These are phyloP conservation scores for Drosophila pachea DNA, from an alignment of 1,140 invertebrate species.

Conservation along the genomic window DNA sequence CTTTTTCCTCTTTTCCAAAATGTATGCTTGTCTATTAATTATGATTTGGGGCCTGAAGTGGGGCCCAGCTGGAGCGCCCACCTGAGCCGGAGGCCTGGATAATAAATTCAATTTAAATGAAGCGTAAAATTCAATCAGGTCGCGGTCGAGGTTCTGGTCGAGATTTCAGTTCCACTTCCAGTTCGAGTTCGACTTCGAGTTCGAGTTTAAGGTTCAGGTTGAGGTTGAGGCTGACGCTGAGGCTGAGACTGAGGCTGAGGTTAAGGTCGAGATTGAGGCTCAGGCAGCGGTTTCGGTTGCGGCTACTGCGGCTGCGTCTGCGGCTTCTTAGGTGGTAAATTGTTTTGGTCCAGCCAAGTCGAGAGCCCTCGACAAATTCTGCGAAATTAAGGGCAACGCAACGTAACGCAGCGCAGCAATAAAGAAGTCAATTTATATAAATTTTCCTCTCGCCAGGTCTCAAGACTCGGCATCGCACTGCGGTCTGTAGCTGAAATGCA, in stretches of 20 bases:
- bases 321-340: conserved; percentile 74
- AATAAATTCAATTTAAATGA: conserved; percentile 78
- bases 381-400: conserved; percentile 57
- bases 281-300: conserved; percentile 6
- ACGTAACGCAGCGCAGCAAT: conserved; percentile 55
- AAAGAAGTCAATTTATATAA: conserved; percentile 76
- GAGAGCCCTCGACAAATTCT: conserved; percentile 51
- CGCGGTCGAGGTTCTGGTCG: conserved; percentile 39
- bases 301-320: conserved; percentile 60
- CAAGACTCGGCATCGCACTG: conserved; percentile 19
- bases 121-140: conserved; percentile 77
- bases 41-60: conserved; percentile 53
- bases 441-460: conserved; percentile 59
- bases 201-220: conserved; percentile 27
- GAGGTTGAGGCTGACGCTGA: no score
- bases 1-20: conserved; percentile 26
- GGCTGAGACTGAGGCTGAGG: conserved; percentile 5
- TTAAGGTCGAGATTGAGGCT: conserved; percentile 10
- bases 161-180: conserved; percentile 13
- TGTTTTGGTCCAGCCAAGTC: conserved; percentile 35
- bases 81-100: conserved; percentile 41
- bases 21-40: conserved; percentile 71
- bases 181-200: conserved; percentile 16
- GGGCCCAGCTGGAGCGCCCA: conserved; percentile 47
- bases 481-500: conserved; percentile 62